phyloP scores from a whole-genome alignment of 2,797 vertebrate species.

The Acrossocheilus fasciatus region DNA sequence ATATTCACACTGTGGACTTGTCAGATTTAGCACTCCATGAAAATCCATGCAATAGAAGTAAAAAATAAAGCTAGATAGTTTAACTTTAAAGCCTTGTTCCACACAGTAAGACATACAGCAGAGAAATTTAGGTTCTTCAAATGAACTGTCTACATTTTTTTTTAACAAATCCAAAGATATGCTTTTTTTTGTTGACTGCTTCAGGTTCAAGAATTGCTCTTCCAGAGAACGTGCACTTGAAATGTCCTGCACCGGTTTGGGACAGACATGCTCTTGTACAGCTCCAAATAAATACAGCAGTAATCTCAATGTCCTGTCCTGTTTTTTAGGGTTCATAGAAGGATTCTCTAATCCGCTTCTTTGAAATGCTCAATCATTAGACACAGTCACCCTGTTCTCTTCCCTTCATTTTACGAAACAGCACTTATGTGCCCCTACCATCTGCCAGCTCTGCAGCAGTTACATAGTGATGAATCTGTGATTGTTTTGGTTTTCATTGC shows the following conservation, averaged over 20 bases:
- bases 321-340: constrained; percentile 44
- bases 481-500: neutral
- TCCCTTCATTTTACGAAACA: constrained; percentile 1
- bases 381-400: constrained; percentile 25
- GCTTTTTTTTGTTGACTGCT: constrained; percentile 28
- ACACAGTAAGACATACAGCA: neutral
- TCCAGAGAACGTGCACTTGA: constrained; percentile 14
- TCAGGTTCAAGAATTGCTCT: constrained; percentile 41
- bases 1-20: constrained; percentile 43
- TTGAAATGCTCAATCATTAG: constrained; percentile 36
- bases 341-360: constrained; percentile 50
- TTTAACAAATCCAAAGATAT: constrained; percentile 37
- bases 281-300: constrained; percentile 58
- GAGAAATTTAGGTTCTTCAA: neutral
- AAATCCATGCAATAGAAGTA: constrained; percentile 6
- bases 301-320: constrained; percentile 51
- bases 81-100: constrained; percentile 26
- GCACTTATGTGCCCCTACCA: constrained; percentile 33
- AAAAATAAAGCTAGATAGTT: constrained; percentile 16
- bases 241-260: constrained; percentile 33
- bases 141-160: neutral
- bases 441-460: constrained; percentile 37
- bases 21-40: constrained; percentile 32
- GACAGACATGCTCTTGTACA: constrained; percentile 43
- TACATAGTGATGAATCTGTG: neutral